Percentiles rank a stretch among this genome's conserved stretches.
phyloP scores from a whole-genome alignment of 2,113 vertebrate species.

The Peromyscus polionotus region DNA sequence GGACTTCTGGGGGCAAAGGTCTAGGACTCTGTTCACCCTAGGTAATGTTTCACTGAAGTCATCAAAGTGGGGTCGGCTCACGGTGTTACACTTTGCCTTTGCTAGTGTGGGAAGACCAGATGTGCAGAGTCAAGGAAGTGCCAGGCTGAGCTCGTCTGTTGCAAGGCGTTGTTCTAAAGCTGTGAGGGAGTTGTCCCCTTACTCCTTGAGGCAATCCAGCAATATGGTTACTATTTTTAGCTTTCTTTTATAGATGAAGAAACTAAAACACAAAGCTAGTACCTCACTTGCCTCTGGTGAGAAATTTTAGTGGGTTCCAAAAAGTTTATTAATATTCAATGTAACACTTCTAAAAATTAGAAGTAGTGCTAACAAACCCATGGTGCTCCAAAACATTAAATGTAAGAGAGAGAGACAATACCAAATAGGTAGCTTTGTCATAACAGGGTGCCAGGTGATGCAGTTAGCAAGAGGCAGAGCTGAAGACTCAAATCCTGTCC shows the following conservation, averaged over 20 bases:
- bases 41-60: background rate
- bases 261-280: background rate
- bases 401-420: background rate
- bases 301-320: background rate
- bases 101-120: background rate
- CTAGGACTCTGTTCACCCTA: background rate
- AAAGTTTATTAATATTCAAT: conserved; percentile 19
- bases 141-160: background rate
- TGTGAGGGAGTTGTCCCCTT: background rate
- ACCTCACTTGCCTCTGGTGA: background rate
- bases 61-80: background rate
- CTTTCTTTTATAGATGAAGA: conserved; percentile 13
- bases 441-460: background rate
- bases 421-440: background rate
- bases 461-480: background rate
- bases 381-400: background rate
- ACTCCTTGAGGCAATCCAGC: background rate
- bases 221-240: background rate
- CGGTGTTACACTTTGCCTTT: background rate
- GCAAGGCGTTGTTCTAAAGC: background rate
- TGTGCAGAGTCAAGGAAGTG: background rate
- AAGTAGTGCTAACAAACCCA: conserved; percentile 35
- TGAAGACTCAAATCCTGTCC: background rate
- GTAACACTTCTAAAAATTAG: background rate
- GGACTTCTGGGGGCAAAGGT: background rate